Base-by-base conservation (phyloP, 2,113 vertebrate species). In the Tor tambroides region DNA sequence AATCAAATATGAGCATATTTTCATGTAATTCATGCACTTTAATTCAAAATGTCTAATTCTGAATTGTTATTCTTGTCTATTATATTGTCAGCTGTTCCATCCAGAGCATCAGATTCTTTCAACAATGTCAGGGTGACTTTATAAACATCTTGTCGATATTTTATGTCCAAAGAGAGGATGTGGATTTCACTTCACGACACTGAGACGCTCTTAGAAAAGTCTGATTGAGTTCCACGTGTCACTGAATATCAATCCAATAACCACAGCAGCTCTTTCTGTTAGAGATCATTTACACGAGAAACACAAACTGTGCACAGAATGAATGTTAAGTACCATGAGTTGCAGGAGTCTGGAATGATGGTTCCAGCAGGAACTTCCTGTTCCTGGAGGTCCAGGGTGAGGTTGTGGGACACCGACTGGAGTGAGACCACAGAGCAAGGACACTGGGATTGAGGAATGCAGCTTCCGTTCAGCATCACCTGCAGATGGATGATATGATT, bases 381-480 rank as follows among this genome's bases (percentile, higher is more conserved):
- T 4, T 87, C 71, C 12, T 63, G 88, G 79, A 93, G 91, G 7
- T 92, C 93, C 9, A 83, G 49, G 19, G 93, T 94, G 30, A 93
- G 19, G 28, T 94, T 95, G 85, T 78, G 91, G n/a, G 87, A 91
- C 87, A 86, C 91, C 15, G 81, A 15, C 0, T 90, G 90, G 8
- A 92, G 83, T 21, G 92, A 92, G 0, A 92, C 87, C 0, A 92
- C 88, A 1, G 91, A 91, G 65, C 97, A 97, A 82, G 94, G 95
- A 88, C 97, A 98, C 19, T 90, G 86, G 0, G 88, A 56, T 0
- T 74, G 92, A 63, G 89, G 32, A 14, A 96, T 90, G n/a, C 97
- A 98, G 0, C 78, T 89, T 5, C 93, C 95, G 0, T 90, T 87
- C 30, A 94, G 89, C 80, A 97, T 85, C 82, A 97, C 93, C 96